These are phyloP conservation scores for Chymomyza fuscimana DNA, from an alignment of 2,888 invertebrate genomes.

Conservation along the genomic window DNA sequence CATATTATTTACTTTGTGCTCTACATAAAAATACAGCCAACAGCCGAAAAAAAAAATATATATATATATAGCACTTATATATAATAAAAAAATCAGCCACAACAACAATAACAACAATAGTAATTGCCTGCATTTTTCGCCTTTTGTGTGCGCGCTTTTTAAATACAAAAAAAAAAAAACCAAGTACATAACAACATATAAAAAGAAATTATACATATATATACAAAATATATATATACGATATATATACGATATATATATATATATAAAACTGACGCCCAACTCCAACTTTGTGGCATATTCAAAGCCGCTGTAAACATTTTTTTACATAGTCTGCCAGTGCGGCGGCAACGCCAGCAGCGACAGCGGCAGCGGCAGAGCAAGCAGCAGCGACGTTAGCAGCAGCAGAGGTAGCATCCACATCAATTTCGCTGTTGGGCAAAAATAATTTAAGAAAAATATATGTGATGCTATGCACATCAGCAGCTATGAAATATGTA, in stretches of 20 bases:
- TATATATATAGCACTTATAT: conserved; percentile 14
- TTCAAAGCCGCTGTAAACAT: conserved; percentile 31
- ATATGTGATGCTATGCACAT: conserved; percentile 79
- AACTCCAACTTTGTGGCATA: conserved; percentile 27
- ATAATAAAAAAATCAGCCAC: conserved; percentile 27
- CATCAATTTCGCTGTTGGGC: conserved; percentile 65
- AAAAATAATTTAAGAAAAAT: conserved; percentile 73
- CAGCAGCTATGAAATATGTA: conserved; percentile 79
- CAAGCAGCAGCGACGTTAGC: conserved; percentile 23
- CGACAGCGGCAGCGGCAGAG: conserved; percentile 9
- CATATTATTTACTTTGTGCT: conserved; percentile 65
- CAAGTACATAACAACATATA: conserved; percentile 9
- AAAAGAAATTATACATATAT: conserved; percentile 46
- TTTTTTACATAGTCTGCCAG: conserved; percentile 31
- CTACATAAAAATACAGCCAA: conserved; percentile 49
- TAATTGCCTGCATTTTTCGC: conserved; percentile 63
- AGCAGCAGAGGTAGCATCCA: conserved; percentile 39
- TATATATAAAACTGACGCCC: conserved; percentile 16
- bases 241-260: conserved; percentile 38
- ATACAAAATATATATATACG: conserved; percentile 33
- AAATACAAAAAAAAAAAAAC: background rate
- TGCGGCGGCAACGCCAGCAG: conserved; percentile 16
- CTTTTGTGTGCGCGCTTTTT: conserved; percentile 57
- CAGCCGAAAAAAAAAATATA: conserved; percentile 50
- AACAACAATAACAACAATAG: conserved; percentile 39